Conservation (phyloP, 1,140 invertebrate species). For the Mycetomoellerius zeteki region DNA sequence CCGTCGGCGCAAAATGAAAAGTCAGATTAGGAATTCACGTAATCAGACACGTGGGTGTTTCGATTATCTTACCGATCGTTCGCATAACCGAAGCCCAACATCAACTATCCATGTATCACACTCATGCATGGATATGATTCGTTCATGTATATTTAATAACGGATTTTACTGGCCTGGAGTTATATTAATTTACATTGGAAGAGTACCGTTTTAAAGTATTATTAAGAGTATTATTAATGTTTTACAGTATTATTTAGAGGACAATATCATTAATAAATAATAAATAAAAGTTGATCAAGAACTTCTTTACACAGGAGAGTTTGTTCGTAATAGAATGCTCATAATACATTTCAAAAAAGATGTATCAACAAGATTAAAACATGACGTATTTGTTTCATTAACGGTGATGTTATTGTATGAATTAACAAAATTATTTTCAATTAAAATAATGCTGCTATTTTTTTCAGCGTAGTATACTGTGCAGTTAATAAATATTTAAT, state of each 20-base stretch:
- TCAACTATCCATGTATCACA: neutral
- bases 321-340: neutral
- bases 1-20: conserved; percentile 61
- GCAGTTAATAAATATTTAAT: neutral
- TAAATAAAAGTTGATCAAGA: neutral
- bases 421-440: too few relatives aligned
- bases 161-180: neutral
- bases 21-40: conserved; percentile 35
- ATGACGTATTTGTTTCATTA: too few relatives aligned
- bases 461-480: too few relatives aligned
- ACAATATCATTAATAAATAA: neutral
- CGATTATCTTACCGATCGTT: conserved; percentile 33
- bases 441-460: too few relatives aligned
- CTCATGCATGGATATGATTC: neutral
- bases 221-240: too few relatives aligned
- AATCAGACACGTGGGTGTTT: conserved; percentile 25
- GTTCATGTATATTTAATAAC: conserved; percentile 35
- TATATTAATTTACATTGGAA: neutral
- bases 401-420: too few relatives aligned
- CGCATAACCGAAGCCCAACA: too few relatives aligned
- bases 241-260: too few relatives aligned
- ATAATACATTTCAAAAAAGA: neutral
- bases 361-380: too few relatives aligned
- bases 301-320: neutral
- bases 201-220: neutral